Evolutionary conservation across 2,797 vertebrate genomes (phyloP).

Genomic region (Phylloscopus collybita): DNA sequence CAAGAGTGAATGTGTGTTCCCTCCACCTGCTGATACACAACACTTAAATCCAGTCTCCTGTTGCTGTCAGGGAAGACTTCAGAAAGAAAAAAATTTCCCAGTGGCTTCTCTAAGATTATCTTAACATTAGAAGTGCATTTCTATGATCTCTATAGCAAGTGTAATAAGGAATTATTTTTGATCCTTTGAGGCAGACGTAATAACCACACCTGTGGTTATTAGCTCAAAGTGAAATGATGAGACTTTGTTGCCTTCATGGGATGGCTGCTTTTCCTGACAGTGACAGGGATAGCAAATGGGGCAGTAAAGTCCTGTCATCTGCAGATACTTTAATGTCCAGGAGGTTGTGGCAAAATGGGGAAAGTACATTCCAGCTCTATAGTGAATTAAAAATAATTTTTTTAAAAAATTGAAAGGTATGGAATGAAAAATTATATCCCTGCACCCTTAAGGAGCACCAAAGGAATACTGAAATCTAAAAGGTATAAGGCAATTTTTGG

Average conservation of each 20-base stretch:
- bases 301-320: neutral
- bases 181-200: neutral
- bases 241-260: neutral
- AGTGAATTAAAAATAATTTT: neutral
- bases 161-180: neutral
- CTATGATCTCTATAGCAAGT: neutral
- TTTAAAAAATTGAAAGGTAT: neutral
- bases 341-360: neutral
- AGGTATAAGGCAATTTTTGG: neutral
- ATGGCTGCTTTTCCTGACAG: neutral
- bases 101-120: neutral
- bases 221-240: neutral
- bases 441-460: neutral
- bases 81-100: neutral
- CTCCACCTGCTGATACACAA: neutral
- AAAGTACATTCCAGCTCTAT: neutral
- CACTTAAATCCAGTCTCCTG: neutral
- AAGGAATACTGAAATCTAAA: neutral
- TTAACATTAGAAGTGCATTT: neutral
- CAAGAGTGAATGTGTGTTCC: neutral
- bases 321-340: neutral
- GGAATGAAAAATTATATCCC: neutral
- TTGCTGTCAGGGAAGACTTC: neutral
- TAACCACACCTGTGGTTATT: neutral
- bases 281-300: neutral